A percentile compares a stretch with the other conserved stretches of the same genome.
These are phyloP conservation scores for Fratercula arctica DNA, from an alignment of 2,797 vertebrate species.

Conservation along the genomic window DNA sequence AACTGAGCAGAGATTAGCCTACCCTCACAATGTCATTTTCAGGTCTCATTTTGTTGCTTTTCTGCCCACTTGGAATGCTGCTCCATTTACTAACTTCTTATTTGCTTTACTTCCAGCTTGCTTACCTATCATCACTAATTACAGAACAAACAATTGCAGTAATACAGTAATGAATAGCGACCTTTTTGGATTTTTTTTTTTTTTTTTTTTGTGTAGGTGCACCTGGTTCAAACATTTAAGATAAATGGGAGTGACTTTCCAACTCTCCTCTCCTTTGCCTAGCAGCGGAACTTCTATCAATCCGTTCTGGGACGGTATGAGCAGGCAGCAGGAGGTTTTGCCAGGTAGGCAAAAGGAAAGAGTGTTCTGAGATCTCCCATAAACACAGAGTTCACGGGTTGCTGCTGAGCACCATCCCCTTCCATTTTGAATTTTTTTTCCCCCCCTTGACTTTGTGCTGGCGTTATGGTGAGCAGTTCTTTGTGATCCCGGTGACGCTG, in stretches of 20 bases:
- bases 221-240: constrained; percentile 81
- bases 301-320: constrained; percentile 33
- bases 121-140: constrained; percentile 67
- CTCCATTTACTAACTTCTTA: constrained; percentile 67
- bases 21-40: constrained; percentile 50
- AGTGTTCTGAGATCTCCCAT: background rate
- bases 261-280: constrained; percentile 65
- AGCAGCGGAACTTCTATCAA: constrained; percentile 66
- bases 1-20: constrained; percentile 18
- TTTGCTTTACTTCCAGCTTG: constrained; percentile 69
- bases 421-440: background rate
- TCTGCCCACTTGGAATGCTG: constrained; percentile 63
- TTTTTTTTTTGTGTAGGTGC: constrained; percentile 64
- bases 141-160: constrained; percentile 76
- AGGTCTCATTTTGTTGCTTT: constrained; percentile 67
- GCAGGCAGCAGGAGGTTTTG: background rate
- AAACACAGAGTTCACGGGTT: background rate
- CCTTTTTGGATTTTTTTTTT: constrained; percentile 54
- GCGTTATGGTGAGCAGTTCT: background rate
- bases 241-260: constrained; percentile 73
- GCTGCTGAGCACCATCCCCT: background rate
- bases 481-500: background rate
- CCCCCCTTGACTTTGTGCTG: background rate
- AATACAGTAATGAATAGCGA: constrained; percentile 64
- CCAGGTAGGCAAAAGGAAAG: constrained; percentile 52